Conservation (phyloP, 1,140 invertebrate species). For the Drosophila chauvacae region DNA sequence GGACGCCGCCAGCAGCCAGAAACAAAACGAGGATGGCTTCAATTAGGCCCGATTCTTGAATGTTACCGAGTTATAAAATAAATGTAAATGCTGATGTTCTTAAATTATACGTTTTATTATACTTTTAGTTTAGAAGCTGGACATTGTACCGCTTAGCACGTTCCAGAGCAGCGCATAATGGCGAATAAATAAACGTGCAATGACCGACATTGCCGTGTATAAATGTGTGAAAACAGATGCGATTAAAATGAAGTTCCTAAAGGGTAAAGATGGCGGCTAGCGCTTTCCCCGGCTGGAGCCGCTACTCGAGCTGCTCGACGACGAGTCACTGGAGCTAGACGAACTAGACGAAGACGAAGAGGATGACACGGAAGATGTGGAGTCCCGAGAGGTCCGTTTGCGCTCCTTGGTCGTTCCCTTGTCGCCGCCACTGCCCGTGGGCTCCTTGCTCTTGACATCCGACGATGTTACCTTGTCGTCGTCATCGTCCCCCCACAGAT, state of each 20-base stretch:
- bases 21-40: slow-evolving; percentile 64
- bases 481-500: slow-evolving; percentile 91
- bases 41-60: slow-evolving; percentile 43
- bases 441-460: slow-evolving; percentile 48
- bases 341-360: slow-evolving; percentile 77
- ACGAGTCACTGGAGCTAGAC: slow-evolving; percentile 71
- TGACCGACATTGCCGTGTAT: background rate
- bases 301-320: slow-evolving; percentile 68
- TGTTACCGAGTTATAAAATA: slow-evolving; percentile 37
- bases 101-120: slow-evolving; percentile 71
- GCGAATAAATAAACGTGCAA: slow-evolving; percentile 64
- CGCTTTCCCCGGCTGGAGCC: slow-evolving; percentile 43
- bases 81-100: slow-evolving; percentile 53
- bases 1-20: slow-evolving; percentile 34
- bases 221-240: slow-evolving; percentile 42
- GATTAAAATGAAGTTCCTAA: slow-evolving; percentile 25
- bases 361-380: slow-evolving; percentile 65
- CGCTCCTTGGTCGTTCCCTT: slow-evolving; percentile 39
- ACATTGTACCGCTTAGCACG: slow-evolving; percentile 56
- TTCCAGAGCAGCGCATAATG: slow-evolving; percentile 45
- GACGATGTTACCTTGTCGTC: slow-evolving; percentile 85
- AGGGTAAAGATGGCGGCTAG: slow-evolving; percentile 15
- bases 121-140: slow-evolving; percentile 35
- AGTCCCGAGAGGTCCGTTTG: slow-evolving; percentile 50
- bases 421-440: slow-evolving; percentile 46